These are phyloP conservation scores for Sylvicola fuscatus DNA, from an alignment of 2,888 invertebrate species.

Conservation along the genomic window DNA sequence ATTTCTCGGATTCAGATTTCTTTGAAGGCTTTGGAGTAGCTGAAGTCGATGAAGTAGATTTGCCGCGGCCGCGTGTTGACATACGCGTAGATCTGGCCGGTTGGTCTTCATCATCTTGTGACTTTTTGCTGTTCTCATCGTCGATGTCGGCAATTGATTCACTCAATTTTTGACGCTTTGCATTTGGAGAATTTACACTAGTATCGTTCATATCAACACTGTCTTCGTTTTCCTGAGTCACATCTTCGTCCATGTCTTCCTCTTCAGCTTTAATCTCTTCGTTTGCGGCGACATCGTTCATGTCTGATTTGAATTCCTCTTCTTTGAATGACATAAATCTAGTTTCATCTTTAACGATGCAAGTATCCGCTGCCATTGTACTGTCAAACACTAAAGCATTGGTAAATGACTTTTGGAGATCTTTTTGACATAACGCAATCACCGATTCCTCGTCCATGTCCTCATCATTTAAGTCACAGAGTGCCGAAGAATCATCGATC, in stretches of 20 bases:
- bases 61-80: conserved; percentile 23
- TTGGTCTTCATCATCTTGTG: neutral
- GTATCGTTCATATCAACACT: neutral
- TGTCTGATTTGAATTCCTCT: neutral
- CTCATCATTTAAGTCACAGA: conserved; percentile 14
- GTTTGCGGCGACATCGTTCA: neutral
- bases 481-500: too few species aligned
- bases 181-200: conserved; percentile 1
- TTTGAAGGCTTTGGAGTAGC: too few species aligned
- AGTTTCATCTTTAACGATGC: neutral
- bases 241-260: neutral
- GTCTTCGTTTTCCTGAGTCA: neutral
- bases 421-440: conserved; percentile 28
- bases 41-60: too few species aligned
- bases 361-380: neutral
- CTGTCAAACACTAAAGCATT: conserved; percentile 17
- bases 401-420: conserved; percentile 13
- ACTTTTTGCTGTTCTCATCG: conserved; percentile 15
- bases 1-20: too few species aligned
- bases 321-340: neutral
- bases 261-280: neutral
- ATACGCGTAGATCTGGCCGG: conserved; percentile 17
- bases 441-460: conserved; percentile 28
- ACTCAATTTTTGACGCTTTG: conserved; percentile 5
- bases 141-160: conserved; percentile 1